phyloP scores from a whole-genome alignment of 2,888 invertebrate species.

The Carcina quercana region DNA sequence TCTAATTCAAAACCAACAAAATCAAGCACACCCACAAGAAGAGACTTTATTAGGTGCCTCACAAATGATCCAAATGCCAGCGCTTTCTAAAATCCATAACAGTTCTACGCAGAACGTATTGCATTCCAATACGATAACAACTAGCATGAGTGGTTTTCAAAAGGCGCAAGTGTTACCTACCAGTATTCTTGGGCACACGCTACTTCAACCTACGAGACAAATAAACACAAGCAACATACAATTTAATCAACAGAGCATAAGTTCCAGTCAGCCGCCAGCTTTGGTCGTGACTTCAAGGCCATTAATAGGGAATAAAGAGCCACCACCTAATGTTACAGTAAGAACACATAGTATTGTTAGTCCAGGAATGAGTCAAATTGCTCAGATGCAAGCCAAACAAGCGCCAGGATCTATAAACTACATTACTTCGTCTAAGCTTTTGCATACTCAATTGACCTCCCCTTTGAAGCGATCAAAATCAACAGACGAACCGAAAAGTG shows the following conservation, averaged over 20 bases:
- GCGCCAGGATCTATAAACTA: constrained; percentile 52
- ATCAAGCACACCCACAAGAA: constrained; percentile 39
- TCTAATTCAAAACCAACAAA: constrained; percentile 45
- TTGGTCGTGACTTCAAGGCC: constrained; percentile 67
- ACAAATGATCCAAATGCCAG: constrained; percentile 70
- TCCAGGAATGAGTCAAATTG: constrained; percentile 50
- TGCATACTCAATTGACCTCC: constrained; percentile 76
- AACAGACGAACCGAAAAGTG: constrained; percentile 70
- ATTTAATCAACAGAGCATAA: constrained; percentile 60
- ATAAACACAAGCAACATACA: constrained; percentile 46
- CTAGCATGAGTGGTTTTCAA: constrained; percentile 48
- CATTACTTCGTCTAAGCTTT: constrained; percentile 65
- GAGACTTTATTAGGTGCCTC: constrained; percentile 40
- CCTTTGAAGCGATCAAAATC: constrained; percentile 72
- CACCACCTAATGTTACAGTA: constrained; percentile 59
- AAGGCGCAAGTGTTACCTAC: constrained; percentile 55
- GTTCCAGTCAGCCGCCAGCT: constrained; percentile 67
- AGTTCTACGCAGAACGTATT: constrained; percentile 43
- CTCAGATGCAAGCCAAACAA: constrained; percentile 52
- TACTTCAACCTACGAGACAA: constrained; percentile 61
- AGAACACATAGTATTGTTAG: constrained; percentile 61
- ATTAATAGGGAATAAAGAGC: constrained; percentile 52
- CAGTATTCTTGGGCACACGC: constrained; percentile 64
- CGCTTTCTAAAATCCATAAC: constrained; percentile 60
- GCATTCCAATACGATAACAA: constrained; percentile 55